Conservation (phyloP, 2,113 vertebrate species). For the Haemorhous mexicanus region DNA sequence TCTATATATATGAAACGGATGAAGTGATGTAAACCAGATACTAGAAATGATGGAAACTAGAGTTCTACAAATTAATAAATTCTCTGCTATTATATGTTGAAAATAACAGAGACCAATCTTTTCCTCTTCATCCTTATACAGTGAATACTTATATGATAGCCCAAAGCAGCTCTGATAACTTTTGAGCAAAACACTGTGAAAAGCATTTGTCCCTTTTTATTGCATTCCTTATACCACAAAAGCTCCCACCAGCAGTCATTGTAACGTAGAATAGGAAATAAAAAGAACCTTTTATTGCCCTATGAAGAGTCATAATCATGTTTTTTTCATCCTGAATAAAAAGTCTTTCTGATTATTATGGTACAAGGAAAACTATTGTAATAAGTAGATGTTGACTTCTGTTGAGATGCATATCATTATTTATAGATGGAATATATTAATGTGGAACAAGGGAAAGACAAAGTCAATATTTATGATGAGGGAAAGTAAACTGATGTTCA, state of each 20-base stretch:
- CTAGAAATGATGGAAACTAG: neutral
- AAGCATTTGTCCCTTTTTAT: neutral
- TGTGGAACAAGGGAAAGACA: neutral
- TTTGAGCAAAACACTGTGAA: neutral
- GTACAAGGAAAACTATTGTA: neutral
- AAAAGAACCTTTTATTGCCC: neutral
- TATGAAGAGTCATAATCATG: neutral
- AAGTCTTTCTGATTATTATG: neutral
- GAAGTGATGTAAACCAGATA: neutral
- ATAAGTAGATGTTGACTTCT: neutral
- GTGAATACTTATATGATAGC: neutral
- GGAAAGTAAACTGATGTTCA: neutral
- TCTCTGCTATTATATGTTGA: neutral
- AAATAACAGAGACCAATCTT: neutral
- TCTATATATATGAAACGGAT: neutral
- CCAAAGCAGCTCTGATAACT: neutral
- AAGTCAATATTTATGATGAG: conserved; percentile 23
- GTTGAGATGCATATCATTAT: conserved; percentile 1
- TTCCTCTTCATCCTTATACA: neutral
- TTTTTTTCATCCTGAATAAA: conserved; percentile 1
- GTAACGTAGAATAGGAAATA: neutral
- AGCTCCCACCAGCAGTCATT: neutral
- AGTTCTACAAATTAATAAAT: neutral
- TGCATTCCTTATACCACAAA: neutral
- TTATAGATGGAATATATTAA: conserved; percentile 31